Percentiles rank a stretch among this genome's conserved stretches.
phyloP scores from a whole-genome alignment of 1,140 invertebrate species.

The Dufourea novaeangliae region DNA sequence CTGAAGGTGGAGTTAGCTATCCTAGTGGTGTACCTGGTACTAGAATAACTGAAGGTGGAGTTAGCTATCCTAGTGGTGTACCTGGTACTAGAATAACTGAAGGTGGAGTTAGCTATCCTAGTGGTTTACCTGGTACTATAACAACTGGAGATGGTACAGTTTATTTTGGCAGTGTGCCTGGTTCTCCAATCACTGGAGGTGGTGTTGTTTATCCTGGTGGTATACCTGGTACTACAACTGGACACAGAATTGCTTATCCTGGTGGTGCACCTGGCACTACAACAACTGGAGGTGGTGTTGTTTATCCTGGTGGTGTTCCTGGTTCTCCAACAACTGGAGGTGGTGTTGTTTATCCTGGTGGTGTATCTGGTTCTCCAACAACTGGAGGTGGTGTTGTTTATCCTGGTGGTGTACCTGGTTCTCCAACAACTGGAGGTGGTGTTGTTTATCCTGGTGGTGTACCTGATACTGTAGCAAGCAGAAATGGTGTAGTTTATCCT shows the following conservation, averaged over 20 bases:
- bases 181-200: conserved; percentile 7
- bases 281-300: conserved; percentile 11
- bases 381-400: not conserved
- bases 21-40: conserved; percentile 22
- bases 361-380: conserved; percentile 31
- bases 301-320: conserved; percentile 36
- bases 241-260: conserved; percentile 5
- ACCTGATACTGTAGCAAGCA: conserved; percentile 17
- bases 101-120: conserved; percentile 24
- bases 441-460: conserved; percentile 14
- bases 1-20: not conserved
- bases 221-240: conserved; percentile 21
- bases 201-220: conserved; percentile 13
- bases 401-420: conserved; percentile 21
- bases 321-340: conserved; percentile 12
- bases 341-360: conserved; percentile 29
- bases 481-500: conserved; percentile 9
- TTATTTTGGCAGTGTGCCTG: conserved; percentile 12
- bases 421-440: not conserved
- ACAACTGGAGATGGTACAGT: not conserved
- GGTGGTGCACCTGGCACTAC: conserved; percentile 21
- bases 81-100: conserved; percentile 23
- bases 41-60: conserved; percentile 11
- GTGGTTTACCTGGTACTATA: conserved; percentile 34
- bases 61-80: conserved; percentile 27